Evolutionary conservation across 2,797 vertebrate genomes (phyloP), one percentile per base, ranked within the genome.

Genomic region (Echeneis naucrates): DNA sequence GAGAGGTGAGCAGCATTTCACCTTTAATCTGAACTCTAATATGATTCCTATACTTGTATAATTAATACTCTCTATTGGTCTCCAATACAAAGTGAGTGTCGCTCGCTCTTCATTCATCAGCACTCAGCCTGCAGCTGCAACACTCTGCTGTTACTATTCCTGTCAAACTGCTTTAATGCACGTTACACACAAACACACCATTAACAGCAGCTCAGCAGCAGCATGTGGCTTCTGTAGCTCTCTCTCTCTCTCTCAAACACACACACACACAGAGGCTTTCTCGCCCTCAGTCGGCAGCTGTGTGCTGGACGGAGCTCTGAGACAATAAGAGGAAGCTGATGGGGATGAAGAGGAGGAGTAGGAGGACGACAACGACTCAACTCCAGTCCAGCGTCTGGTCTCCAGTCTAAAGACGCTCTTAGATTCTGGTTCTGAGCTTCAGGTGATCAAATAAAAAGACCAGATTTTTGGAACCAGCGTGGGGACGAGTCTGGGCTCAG

Each of bases 81-180:
- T 51, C 54, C 16, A 13, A 56, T 60, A 45, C 66, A 65, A 21
- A 75, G 44, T 57, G 23, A n/a, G 33, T 13, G 40, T 38, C 60
- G 45, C 58, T 33, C 42, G 66, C 35, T 35, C 40, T 70, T 17
- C 80, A 71, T 80, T 57, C 80, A 81, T 81, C 57, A 82, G 56
- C 70, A 75, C 79, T 72, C 65, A 72, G 82, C 73, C 84, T 80
- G 79, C 89, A 90, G 87, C 83, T 81, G 82, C 77, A 83, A 64
- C 74, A 83, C 84, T 78, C 70, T 78, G 73, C 68, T 81, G 84
- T 82, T 90, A 85, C 89, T 90, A 92, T 92, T 89, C 82, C 78
- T 81, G 88, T 83, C 77, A 87, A 81, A 82, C 71, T 56, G 77
- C 81, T 78, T 84, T 85, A 86, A 89, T 85, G 78, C 87, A 87